These are phyloP conservation scores for Hoplodrina blanda DNA, from an alignment of 2,888 invertebrate genomes.

Conservation along the genomic window DNA sequence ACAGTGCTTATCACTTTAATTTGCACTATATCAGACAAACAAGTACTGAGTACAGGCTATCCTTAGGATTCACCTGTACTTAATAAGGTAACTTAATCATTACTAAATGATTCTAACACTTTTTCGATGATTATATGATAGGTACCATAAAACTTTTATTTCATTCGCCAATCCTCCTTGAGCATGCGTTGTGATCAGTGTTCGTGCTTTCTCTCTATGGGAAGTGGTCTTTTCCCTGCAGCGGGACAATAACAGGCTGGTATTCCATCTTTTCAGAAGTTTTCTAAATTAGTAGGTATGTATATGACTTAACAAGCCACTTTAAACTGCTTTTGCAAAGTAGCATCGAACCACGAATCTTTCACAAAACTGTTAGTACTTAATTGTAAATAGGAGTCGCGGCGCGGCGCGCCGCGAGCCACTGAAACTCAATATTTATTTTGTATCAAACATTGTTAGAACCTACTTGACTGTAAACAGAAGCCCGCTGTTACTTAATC, in stretches of 20 bases:
- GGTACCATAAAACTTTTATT: no score
- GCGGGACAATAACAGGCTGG: no score
- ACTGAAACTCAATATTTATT: slow-evolving; percentile 65
- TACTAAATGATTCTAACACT: background rate
- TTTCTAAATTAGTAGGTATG: background rate
- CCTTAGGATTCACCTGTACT: no score
- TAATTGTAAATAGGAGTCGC: slow-evolving; percentile 35
- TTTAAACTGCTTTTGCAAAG: slow-evolving; percentile 15
- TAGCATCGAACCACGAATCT: slow-evolving; percentile 14
- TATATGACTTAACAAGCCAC: background rate
- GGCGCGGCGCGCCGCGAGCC: slow-evolving; percentile 31
- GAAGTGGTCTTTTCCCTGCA: no score
- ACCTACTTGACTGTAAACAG: slow-evolving; percentile 61
- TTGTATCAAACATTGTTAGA: slow-evolving; percentile 61
- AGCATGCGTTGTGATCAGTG: no score
- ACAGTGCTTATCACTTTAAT: no score
- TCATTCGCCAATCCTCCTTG: no score
- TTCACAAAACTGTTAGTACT: slow-evolving; percentile 30
- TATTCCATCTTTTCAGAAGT: background rate
- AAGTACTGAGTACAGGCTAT: background rate
- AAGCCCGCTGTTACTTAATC: slow-evolving; percentile 59
- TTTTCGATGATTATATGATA: background rate
- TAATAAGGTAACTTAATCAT: no score
- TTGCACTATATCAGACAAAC: background rate
- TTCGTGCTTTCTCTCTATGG: no score